phyloP scores from a whole-genome alignment of 2,797 vertebrate species.

The Syncerus caffer region DNA sequence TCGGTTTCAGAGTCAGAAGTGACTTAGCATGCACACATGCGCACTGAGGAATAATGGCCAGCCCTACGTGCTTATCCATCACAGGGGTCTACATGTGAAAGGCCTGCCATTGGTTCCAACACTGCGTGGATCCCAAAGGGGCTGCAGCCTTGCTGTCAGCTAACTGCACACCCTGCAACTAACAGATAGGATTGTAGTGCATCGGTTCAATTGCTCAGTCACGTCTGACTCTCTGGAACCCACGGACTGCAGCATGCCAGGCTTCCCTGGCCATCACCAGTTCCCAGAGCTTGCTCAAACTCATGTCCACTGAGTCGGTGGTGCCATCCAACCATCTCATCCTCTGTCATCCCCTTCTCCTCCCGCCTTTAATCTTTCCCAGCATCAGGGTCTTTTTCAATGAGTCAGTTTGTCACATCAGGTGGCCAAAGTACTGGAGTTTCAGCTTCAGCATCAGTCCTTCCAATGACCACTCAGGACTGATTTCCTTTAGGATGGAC shows the following conservation, averaged over 20 bases:
- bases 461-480: neutral
- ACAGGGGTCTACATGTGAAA: neutral
- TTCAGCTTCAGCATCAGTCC: neutral
- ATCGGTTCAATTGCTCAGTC: neutral
- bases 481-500: neutral
- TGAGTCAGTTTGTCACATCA: neutral
- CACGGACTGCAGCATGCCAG: fast-evolving
- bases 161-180: neutral
- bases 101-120: neutral
- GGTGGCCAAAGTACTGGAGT: neutral
- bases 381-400: neutral
- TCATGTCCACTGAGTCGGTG: neutral
- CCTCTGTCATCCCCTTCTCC: neutral
- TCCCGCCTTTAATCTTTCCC: neutral
- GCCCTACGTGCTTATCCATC: neutral
- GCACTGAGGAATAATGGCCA: neutral
- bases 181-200: neutral
- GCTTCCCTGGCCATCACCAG: neutral
- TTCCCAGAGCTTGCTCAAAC: neutral
- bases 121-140: too few species aligned
- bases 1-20: neutral
- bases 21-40: neutral
- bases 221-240: neutral
- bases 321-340: neutral
- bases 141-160: neutral